Evolutionary conservation across 1,140 invertebrate species (phyloP).

Genomic region (Aethina tumida): DNA sequence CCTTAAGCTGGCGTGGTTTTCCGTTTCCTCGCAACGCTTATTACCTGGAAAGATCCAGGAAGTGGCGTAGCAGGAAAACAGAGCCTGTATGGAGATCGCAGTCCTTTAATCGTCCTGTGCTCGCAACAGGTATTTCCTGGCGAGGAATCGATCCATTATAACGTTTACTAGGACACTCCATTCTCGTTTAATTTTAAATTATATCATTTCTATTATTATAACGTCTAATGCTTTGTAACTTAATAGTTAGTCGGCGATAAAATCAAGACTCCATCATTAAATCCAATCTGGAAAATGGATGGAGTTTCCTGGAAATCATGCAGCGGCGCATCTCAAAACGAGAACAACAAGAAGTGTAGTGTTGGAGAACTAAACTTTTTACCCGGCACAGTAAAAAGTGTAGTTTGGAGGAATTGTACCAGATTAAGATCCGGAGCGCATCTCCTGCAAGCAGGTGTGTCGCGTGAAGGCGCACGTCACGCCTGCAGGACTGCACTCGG

Average conservation of each 20-base stretch:
- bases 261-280: too few species aligned
- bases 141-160: conserved; percentile 6
- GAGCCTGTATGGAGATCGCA: neutral
- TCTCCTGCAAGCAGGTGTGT: neutral
- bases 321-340: too few species aligned
- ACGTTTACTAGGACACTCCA: too few species aligned
- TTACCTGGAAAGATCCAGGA: conserved; percentile 18
- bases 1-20: neutral
- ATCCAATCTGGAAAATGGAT: too few species aligned
- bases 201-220: too few species aligned
- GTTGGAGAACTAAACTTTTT: neutral
- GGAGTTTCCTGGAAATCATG: too few species aligned
- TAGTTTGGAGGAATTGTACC: conserved; percentile 8
- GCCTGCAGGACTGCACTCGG: neutral
- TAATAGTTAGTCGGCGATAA: too few species aligned
- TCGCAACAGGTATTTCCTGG: neutral
- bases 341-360: conserved; percentile 2
- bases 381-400: conserved; percentile 3
- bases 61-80: conserved; percentile 15
- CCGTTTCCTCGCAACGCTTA: conserved; percentile 11
- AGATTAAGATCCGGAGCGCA: conserved; percentile 1
- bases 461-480: too few species aligned
- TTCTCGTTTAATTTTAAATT: too few species aligned
- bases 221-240: too few species aligned
- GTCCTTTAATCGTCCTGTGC: neutral